phyloP scores from a whole-genome alignment of 1,140 invertebrate species.

The Drusus annulatus region DNA sequence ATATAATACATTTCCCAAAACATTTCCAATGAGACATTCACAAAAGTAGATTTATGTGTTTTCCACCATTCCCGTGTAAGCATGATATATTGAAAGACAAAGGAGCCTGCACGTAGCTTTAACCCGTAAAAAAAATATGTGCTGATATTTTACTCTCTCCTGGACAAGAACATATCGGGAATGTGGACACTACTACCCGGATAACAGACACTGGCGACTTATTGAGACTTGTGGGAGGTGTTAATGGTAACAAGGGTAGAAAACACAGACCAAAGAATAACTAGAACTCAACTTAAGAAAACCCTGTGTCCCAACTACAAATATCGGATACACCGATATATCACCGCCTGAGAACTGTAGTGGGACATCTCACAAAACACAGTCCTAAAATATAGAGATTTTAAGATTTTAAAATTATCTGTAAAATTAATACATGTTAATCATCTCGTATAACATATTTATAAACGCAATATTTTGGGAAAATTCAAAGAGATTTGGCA shows the following conservation, averaged over 20 bases:
- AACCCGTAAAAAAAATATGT: conserved; percentile 17
- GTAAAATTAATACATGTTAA: too few relatives aligned
- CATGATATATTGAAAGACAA: conserved; percentile 10
- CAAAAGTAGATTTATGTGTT: conserved; percentile 19
- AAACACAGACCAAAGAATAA: neutral
- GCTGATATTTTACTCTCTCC: conserved; percentile 26
- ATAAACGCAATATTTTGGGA: too few relatives aligned
- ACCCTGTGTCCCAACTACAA: too few relatives aligned
- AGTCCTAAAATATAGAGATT: too few relatives aligned
- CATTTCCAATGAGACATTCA: conserved; percentile 8
- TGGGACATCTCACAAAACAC: too few relatives aligned
- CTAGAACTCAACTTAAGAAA: too few relatives aligned
- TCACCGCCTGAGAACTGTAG: too few relatives aligned
- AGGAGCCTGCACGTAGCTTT: neutral
- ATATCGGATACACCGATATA: too few relatives aligned
- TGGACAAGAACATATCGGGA: conserved; percentile 26
- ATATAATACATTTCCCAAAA: neutral
- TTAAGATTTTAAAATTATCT: too few relatives aligned
- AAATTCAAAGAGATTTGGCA: too few relatives aligned
- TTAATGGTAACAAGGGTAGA: conserved; percentile 22
- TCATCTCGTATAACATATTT: too few relatives aligned
- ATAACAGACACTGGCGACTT: conserved; percentile 2
- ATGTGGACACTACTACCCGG: conserved; percentile 30
- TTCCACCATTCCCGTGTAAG: conserved; percentile 11
- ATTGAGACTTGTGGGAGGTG: neutral